Conservation (phyloP, 2,888 invertebrate genomes). For the Amiota mariae region DNA sequence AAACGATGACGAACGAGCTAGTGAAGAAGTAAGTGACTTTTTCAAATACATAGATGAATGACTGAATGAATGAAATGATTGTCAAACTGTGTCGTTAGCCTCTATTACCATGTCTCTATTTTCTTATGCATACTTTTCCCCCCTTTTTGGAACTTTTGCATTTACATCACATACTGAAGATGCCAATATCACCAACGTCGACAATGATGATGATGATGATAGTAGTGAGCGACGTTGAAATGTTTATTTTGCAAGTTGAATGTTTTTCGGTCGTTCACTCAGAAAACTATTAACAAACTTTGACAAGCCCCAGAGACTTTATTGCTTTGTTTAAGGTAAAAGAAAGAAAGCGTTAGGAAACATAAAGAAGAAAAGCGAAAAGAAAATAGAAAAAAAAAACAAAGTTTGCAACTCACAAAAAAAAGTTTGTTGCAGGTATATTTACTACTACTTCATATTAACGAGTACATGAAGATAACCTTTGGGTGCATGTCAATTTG, state of each 20-base stretch:
- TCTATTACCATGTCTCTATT: background rate
- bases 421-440: background rate
- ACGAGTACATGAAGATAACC: background rate
- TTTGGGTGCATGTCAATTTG: background rate
- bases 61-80: conserved; percentile 4
- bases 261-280: conserved; percentile 1
- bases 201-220: no score
- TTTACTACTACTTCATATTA: background rate
- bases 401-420: background rate
- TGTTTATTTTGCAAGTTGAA: conserved; percentile 9
- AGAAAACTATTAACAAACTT: conserved; percentile 21
- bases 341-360: background rate
- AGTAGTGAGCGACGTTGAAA: background rate
- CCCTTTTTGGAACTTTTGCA: background rate
- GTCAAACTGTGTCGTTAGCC: background rate
- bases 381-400: background rate
- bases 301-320: background rate
- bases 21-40: background rate
- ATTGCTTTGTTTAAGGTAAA: background rate
- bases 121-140: background rate
- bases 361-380: background rate
- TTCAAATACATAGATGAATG: background rate
- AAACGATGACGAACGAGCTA: background rate
- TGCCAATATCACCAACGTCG: no score
- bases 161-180: conserved; percentile 7